Conservation (phyloP, 2,113 vertebrate species). For the Bettongia penicillata region DNA sequence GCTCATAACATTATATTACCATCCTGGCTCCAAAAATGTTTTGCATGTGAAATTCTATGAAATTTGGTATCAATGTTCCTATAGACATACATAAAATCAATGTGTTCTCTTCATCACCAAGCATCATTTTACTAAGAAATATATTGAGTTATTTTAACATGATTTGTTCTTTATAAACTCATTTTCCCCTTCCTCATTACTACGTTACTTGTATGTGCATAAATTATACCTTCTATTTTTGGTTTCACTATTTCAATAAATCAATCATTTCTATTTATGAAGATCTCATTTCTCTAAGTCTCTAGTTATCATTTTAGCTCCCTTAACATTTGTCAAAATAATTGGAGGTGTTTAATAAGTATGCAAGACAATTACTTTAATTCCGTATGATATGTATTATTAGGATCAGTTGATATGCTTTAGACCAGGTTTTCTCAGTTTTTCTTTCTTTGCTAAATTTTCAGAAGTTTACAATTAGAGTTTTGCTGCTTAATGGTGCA, state of each 20-base stretch:
- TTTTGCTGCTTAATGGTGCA: not conserved
- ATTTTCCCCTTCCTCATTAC: conserved; percentile 17
- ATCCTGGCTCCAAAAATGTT: not conserved
- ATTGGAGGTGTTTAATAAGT: conserved; percentile 61
- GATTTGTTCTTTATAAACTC: conserved; percentile 38
- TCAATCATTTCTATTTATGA: conserved; percentile 63
- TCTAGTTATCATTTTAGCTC: conserved; percentile 48
- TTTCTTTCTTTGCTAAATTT: conserved; percentile 22
- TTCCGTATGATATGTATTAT: conserved; percentile 18
- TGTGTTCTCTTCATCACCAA: not conserved
- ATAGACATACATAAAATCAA: not conserved
- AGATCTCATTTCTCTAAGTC: not conserved
- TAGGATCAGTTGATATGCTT: conserved; percentile 12
- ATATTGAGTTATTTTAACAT: not conserved
- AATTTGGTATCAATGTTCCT: not conserved
- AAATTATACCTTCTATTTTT: conserved; percentile 47
- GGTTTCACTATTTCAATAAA: conserved; percentile 53
- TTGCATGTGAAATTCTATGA: not conserved
- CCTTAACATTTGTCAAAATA: conserved; percentile 67
- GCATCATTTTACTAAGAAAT: not conserved
- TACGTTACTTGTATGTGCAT: conserved; percentile 40
- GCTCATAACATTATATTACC: not conserved
- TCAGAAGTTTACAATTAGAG: conserved; percentile 14
- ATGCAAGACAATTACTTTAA: conserved; percentile 50
- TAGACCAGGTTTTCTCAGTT: conserved; percentile 7